Percentiles rank a stretch among this genome's conserved stretches.
Conservation (phyloP, 37 sponge, comb jelly and placozoan species). For the Geodia barretti region DNA sequence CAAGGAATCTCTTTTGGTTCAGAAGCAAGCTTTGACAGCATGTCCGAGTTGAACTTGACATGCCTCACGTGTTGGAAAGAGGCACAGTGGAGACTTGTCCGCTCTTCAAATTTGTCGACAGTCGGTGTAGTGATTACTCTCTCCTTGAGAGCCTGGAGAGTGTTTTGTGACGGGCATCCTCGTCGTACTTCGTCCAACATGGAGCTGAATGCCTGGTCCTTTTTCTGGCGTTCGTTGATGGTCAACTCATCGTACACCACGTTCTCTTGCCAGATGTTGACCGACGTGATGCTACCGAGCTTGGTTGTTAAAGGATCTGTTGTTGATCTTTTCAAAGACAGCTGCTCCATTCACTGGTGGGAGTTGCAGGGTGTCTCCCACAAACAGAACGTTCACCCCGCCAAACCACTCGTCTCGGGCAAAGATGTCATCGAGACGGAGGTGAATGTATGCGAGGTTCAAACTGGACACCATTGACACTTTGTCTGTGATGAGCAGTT, state of each 20-base stretch:
- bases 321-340: constrained; percentile 35
- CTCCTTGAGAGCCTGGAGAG: background rate
- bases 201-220: constrained; percentile 8
- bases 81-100: constrained; percentile 55
- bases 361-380: constrained; percentile 63
- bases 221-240: constrained; percentile 72
- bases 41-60: constrained; percentile 38
- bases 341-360: constrained; percentile 46
- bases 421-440: too few species aligned
- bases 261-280: constrained; percentile 43
- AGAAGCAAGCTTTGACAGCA: constrained; percentile 11
- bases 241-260: constrained; percentile 64
- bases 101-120: constrained; percentile 10
- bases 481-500: constrained; percentile 64
- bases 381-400: constrained; percentile 28
- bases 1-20: constrained; percentile 6
- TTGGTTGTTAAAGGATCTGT: constrained; percentile 7
- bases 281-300: constrained; percentile 25
- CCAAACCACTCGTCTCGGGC: constrained; percentile 30
- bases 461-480: constrained; percentile 66
- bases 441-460: too few species aligned
- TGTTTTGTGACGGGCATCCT: background rate
- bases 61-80: constrained; percentile 39
- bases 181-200: constrained; percentile 31
- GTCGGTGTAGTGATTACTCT: background rate